Evolutionary conservation across 2,113 vertebrate species (phyloP), one percentile per base, ranked within the genome.

Genomic region (Paedocypris sp.): DNA sequence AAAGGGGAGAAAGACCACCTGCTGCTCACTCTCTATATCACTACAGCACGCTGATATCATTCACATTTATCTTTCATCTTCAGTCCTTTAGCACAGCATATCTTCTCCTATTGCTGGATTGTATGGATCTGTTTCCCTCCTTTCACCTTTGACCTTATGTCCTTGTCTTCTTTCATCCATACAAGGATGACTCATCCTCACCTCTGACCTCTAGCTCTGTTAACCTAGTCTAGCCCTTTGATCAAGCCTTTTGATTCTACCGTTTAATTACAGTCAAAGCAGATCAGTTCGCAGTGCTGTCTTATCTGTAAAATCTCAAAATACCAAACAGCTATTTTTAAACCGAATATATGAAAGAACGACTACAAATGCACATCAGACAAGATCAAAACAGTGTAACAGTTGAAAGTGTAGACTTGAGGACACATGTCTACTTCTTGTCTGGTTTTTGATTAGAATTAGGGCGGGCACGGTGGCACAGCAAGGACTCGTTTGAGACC

Each of bases 101-200:
- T 12, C n/a, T 64, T 18, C 38, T 51, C 33, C 7, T 23, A 31
- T 20, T 25, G 60, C 29, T 31, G 5, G n/a, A n/a, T 22, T 19
- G 28, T 12, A 48, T 43, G 20, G 25, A 5, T 11, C 35, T 15
- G 13, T 35, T 68, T 42, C 28, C 19, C 19, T 45, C n/a, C 9
- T 43, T 15, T 48, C 29, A 29, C 62, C 42, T 68, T 16, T 26
- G 36, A 22, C 32, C 53, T 13, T 52, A 63, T 38, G 47, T 23
- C 26, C 39, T 33, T 22, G 33, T 36, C 43, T 39, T 12, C 25
- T 32, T 38, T 52, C 47, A 64, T 59, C 46, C 54, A 56, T 38
- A 9, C n/a, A 64, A 6, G 59, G 15, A 39, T 47, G 46, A 69
- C 16, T 39, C 42, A 39, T 64, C 39, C n/a, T 16, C 29, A 10